These are phyloP conservation scores for Cervus canadensis DNA, from an alignment of 2,113 vertebrate species.

Conservation along the genomic window DNA sequence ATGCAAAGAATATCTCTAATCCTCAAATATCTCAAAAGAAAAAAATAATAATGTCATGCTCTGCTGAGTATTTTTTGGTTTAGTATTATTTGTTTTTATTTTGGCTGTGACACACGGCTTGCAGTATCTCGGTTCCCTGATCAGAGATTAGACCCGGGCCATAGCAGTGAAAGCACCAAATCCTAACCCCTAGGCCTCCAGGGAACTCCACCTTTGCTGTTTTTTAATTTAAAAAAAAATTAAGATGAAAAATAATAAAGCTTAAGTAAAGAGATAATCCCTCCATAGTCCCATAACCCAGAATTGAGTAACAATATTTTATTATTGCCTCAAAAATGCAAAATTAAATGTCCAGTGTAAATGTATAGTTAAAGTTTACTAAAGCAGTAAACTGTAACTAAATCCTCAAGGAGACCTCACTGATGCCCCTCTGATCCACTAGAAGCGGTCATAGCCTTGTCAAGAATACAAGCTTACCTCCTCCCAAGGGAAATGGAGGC, in stretches of 20 bases:
- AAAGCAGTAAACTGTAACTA: no score
- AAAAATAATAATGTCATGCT: not conserved
- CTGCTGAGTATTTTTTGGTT: not conserved
- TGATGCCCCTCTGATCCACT: not conserved
- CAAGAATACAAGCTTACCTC: not conserved
- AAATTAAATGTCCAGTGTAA: not conserved
- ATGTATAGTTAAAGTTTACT: not conserved
- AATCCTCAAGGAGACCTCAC: not conserved
- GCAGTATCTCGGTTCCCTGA: not conserved
- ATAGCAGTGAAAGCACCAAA: not conserved
- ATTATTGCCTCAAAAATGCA: not conserved
- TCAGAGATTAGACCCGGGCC: not conserved
- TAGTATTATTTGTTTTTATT: not conserved
- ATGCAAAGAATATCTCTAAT: not conserved
- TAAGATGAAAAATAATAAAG: not conserved
- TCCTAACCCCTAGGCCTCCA: not conserved
- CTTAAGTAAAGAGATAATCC: not conserved
- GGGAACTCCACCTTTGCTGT: not conserved
- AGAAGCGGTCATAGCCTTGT: not conserved
- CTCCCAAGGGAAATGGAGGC: not conserved
- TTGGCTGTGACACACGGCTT: not conserved
- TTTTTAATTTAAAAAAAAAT: not conserved
- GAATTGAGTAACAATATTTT: not conserved
- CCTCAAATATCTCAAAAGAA: not conserved
- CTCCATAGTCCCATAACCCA: not conserved